These are phyloP conservation scores for Aporophyla lueneburgensis DNA, from an alignment of 2,888 invertebrate genomes.

Conservation along the genomic window DNA sequence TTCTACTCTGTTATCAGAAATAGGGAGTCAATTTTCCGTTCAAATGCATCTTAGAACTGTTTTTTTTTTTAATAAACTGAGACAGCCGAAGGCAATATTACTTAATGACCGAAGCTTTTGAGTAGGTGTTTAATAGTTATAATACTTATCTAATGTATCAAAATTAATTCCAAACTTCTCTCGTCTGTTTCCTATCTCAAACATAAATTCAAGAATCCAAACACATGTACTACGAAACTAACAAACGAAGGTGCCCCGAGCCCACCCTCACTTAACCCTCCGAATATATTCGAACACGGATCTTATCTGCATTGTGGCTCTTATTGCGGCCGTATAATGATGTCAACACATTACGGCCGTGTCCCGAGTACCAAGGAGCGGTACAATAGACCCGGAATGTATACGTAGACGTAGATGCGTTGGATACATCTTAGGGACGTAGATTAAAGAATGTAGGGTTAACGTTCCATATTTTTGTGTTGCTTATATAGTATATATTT, in stretches of 20 bases:
- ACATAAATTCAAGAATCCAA: conserved; percentile 54
- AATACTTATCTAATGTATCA: neutral
- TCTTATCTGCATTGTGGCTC: conserved; percentile 85
- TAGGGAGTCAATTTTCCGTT: too few species aligned
- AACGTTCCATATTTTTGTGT: conserved; percentile 19
- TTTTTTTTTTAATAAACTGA: too few species aligned
- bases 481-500: neutral
- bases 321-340: conserved; percentile 84
- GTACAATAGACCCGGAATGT: conserved; percentile 68
- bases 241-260: conserved; percentile 67
- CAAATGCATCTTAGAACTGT: too few species aligned
- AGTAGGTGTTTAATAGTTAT: neutral
- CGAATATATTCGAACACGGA: conserved; percentile 76
- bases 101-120: neutral
- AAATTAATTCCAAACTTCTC: conserved; percentile 19
- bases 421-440: conserved; percentile 29
- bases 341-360: conserved; percentile 82
- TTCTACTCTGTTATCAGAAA: neutral
- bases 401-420: conserved; percentile 45
- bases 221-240: conserved; percentile 59
- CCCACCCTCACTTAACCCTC: conserved; percentile 72
- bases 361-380: conserved; percentile 63
- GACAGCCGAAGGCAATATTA: neutral
- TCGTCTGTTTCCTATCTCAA: conserved; percentile 8
- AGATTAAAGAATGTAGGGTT: conserved; percentile 36